Evolutionary conservation across 2,113 vertebrate genomes (phyloP), one percentile per base, ranked within the genome.

Genomic region (Pelobates fuscus): DNA sequence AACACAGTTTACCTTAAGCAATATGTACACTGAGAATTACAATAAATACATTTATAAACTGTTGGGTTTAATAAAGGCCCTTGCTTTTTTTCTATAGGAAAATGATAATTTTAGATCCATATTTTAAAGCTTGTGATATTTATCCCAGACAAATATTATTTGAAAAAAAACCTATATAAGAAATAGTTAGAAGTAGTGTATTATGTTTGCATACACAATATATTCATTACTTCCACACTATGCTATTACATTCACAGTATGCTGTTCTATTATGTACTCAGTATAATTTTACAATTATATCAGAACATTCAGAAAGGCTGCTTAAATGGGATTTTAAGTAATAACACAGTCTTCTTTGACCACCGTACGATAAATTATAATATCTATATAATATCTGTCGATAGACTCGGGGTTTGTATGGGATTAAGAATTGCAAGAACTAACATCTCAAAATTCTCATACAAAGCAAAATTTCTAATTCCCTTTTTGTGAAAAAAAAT

Each of bases 31-130:
- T 37, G 10, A 37, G 5, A 37, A 6, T 6, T 37, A 37, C 10
- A 37, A 6, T 37, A 37, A 10, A 5, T 10, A 37, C 32, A 37
- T 37, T 6, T 37, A 17, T 55, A 17, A 3, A 23, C 21, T 55
- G 52, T 12, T 23, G 52, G 5, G 7, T 2, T 55, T 71, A 71
- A 60, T 71, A 44, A 71, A 29, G 15, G 24, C 11, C 26, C 10
- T 44, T 60, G 18, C 17, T 62, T n/a, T 30, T 26, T 32, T n/a
- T 32, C 27, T 20, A 21, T 27, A 11, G 17, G 60, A 46, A 24
- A 61, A 30, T 49, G 32, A 49, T 71, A 46, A 61, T 71, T 71
- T 71, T 23, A 61, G 69, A 61, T 23, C 18, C n/a, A 30, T n/a
- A 41, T 71, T 70, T 27, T 60, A 25, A 27, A 70, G 32, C 32